Base-by-base conservation (phyloP, 2,888 invertebrate genomes). In the Melanotus villosus region DNA sequence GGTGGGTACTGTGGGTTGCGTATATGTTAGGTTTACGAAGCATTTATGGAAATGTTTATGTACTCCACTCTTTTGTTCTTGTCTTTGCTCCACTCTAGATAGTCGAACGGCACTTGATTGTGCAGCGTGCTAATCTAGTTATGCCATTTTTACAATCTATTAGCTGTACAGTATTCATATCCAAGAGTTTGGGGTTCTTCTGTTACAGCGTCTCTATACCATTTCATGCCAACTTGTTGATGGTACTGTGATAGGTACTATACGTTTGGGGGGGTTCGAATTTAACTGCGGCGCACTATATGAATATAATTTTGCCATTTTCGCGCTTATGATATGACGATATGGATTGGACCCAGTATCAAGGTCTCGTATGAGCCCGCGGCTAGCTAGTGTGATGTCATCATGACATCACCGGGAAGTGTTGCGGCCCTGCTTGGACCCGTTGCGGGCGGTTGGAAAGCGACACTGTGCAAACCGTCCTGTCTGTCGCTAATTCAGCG, bases 341-440 rank as follows among this genome's bases (percentile, higher is more conserved):
- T 54, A 68, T 41, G 54, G 43, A 62, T 63, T 62, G 68, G 45
- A 59, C 59, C 63, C 52, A 43, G 67, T 65, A 83, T 83, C 83
- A 84, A 84, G 84, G 84, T 82, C 83, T 81, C 72, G 78, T 79
- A 66, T 69, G 69, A 78, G 83, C 83, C 79, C 78, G 79, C 79
- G 82, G 83, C 81, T 75, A 81, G 80, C 82, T 80, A 83, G 81
- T 85, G 83, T 86, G 86, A 86, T 85, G 84, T 86, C 86, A 86
- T 84, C 75, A 84, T 86, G 86, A 85, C 85, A 85, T 86, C 86
- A 85, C 79, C 84, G 84, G 83, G 83, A 84, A 84, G 83, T 83
- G 81, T 79, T 82, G 81, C 78, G 79, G 79, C 77, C 78, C 76
- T 72, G 70, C 70, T 73, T 67, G 72, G 67, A 71, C 58, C 62